phyloP scores from a whole-genome alignment of 2,797 vertebrate species.

The Lithobates pipiens region DNA sequence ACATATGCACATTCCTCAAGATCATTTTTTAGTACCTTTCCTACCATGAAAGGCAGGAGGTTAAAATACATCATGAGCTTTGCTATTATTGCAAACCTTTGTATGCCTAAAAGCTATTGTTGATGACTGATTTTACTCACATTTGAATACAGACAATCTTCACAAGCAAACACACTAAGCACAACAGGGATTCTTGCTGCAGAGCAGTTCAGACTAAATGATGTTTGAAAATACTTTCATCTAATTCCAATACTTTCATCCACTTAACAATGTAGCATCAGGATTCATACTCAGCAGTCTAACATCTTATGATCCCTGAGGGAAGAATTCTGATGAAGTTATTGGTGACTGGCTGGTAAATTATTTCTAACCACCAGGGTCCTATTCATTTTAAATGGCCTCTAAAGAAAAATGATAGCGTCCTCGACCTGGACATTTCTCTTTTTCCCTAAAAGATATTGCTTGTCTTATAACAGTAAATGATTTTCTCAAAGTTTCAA shows the following conservation, averaged over 20 bases:
- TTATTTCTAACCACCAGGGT: constrained; percentile 66
- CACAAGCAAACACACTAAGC: constrained; percentile 73
- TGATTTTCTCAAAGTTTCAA: constrained; percentile 34
- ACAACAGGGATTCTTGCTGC: constrained; percentile 66
- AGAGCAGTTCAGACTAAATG: constrained; percentile 76
- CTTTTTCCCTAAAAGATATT: constrained; percentile 35
- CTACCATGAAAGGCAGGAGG: constrained; percentile 46
- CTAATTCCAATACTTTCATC: constrained; percentile 83
- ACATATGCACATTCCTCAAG: neutral
- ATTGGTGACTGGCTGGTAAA: constrained; percentile 68
- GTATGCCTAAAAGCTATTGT: constrained; percentile 24
- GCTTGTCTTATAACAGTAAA: constrained; percentile 60
- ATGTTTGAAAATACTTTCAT: constrained; percentile 83
- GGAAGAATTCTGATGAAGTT: constrained; percentile 77
- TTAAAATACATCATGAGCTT: constrained; percentile 54
- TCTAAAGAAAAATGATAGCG: constrained; percentile 71
- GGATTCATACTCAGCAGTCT: constrained; percentile 71
- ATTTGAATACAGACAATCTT: constrained; percentile 62
- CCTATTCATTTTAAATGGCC: constrained; percentile 80
- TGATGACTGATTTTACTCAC: constrained; percentile 55
- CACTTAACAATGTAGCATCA: constrained; percentile 78
- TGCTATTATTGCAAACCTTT: constrained; percentile 56
- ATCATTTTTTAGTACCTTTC: constrained; percentile 33
- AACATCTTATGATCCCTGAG: constrained; percentile 69
- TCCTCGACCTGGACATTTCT: constrained; percentile 39